These are phyloP conservation scores for Ptilonorhynchus violaceus DNA, from an alignment of 2,113 vertebrate species.

Conservation along the genomic window DNA sequence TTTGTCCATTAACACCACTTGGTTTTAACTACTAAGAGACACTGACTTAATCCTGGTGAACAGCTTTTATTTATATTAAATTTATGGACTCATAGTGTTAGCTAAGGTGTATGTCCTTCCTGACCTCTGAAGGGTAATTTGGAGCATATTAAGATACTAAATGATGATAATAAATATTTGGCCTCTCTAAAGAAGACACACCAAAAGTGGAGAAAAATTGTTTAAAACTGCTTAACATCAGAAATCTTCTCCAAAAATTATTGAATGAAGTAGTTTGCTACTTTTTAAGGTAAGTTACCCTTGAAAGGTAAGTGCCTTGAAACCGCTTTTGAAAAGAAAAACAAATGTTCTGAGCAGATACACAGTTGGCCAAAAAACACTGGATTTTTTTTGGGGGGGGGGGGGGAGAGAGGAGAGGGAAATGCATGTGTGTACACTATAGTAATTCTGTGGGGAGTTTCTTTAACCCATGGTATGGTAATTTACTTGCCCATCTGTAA, in stretches of 20 bases:
- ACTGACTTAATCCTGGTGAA: neutral
- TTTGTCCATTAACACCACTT: neutral
- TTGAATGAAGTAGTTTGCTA: neutral
- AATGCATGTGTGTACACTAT: neutral
- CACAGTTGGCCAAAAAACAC: neutral
- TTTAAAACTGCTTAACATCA: neutral
- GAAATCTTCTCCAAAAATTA: neutral
- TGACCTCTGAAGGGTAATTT: neutral
- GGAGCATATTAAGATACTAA: neutral
- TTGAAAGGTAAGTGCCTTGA: no score
- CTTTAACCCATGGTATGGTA: neutral
- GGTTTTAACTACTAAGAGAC: constrained; percentile 1
- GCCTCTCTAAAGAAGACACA: neutral
- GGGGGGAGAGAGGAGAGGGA: neutral
- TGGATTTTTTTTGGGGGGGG: accelerated
- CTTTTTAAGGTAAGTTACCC: neutral
- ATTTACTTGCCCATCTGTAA: neutral
- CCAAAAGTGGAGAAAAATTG: neutral
- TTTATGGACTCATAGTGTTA: neutral
- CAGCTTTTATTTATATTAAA: neutral
- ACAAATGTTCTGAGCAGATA: neutral
- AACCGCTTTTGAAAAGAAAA: neutral
- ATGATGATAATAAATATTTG: neutral
- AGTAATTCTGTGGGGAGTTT: neutral
- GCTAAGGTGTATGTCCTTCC: neutral